These are phyloP conservation scores for Trididemnum clinides DNA, from an alignment of 23 tunicate genomes.

Conservation along the genomic window DNA sequence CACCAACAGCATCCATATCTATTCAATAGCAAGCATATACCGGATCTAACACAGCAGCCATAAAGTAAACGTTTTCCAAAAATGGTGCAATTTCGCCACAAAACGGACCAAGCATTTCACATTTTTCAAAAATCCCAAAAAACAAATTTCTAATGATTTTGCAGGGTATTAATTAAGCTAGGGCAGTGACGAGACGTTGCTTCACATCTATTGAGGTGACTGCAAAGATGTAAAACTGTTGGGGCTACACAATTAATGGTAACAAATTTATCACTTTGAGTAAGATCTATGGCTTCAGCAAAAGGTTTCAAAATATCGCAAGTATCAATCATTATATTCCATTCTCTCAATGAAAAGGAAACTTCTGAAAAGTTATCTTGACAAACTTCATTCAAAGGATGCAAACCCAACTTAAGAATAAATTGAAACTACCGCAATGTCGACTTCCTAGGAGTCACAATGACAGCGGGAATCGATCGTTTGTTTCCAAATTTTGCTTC, in stretches of 20 bases:
- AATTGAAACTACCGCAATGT: not conserved
- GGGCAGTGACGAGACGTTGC: not conserved
- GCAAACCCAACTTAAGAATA: not conserved
- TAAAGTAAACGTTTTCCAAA: constrained; percentile 14
- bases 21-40: constrained; percentile 15
- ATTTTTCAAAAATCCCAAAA: not conserved
- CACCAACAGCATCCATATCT: constrained; percentile 1
- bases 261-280: not conserved
- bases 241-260: not conserved
- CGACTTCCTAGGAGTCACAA: not conserved
- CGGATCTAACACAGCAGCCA: constrained; percentile 15
- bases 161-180: not conserved
- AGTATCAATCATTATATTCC: not conserved
- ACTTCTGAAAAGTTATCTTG: constrained; percentile 12
- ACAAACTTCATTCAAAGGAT: not conserved
- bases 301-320: constrained; percentile 33
- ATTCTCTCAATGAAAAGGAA: not conserved
- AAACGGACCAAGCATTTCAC: constrained; percentile 18
- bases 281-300: constrained; percentile 40
- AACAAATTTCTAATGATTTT: not conserved
- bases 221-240: not conserved
- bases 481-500: not conserved
- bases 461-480: not conserved
- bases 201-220: not conserved
- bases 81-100: not conserved